A percentile compares a stretch with the other conserved stretches of the same genome.
Conservation (phyloP, 1,140 invertebrate species). For the Ephestia elutella region DNA sequence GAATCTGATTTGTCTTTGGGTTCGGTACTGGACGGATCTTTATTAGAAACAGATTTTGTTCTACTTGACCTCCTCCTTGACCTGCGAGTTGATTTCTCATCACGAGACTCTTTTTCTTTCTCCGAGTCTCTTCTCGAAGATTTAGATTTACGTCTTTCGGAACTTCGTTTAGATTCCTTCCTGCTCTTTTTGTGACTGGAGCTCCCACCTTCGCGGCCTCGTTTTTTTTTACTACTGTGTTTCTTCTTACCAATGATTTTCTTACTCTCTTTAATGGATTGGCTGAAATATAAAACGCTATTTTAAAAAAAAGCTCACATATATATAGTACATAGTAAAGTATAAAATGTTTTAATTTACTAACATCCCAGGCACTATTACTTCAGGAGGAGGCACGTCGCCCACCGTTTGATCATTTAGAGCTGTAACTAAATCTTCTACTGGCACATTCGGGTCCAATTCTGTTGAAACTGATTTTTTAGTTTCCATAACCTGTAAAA, state of each 20-base stretch:
- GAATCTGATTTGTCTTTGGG: slow-evolving; percentile 46
- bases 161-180: slow-evolving; percentile 46
- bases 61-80: slow-evolving; percentile 39
- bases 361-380: slow-evolving; percentile 24
- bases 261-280: slow-evolving; percentile 33
- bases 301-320: neutral
- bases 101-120: slow-evolving; percentile 37
- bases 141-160: slow-evolving; percentile 45
- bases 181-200: slow-evolving; percentile 40
- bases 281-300: slow-evolving; percentile 14
- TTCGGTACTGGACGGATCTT: slow-evolving; percentile 41
- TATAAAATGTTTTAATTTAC: slow-evolving; percentile 13
- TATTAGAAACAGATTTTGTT: slow-evolving; percentile 39
- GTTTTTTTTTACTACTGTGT: slow-evolving; percentile 41
- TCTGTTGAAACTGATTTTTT: slow-evolving; percentile 74
- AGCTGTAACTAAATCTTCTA: slow-evolving; percentile 78
- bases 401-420: slow-evolving; percentile 71
- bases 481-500: slow-evolving; percentile 72
- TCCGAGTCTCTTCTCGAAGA: slow-evolving; percentile 49
- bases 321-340: neutral
- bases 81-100: slow-evolving; percentile 33
- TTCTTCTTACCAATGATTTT: slow-evolving; percentile 48
- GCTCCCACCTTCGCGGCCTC: slow-evolving; percentile 38
- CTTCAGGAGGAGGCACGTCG: slow-evolving; percentile 28
- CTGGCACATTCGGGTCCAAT: slow-evolving; percentile 77